phyloP scores from a whole-genome alignment of 2,113 vertebrate species.

The Podarcis muralis region DNA sequence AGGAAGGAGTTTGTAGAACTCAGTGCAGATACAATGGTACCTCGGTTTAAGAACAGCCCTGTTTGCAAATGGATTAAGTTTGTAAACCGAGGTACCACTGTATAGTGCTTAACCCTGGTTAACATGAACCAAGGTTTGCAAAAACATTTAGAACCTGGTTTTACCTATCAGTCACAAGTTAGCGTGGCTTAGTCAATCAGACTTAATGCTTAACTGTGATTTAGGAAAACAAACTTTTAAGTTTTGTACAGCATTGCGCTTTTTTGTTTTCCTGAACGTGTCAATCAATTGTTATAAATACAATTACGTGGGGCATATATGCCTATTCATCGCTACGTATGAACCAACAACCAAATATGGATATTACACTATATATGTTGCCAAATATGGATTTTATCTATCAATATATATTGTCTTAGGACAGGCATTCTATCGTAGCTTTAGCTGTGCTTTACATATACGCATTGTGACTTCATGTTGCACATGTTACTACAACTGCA shows the following conservation, averaged over 20 bases:
- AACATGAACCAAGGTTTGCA: not conserved
- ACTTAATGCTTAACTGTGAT: not conserved
- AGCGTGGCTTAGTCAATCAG: not conserved
- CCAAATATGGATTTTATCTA: not conserved
- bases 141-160: not conserved
- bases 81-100: too few species aligned
- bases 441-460: not conserved
- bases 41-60: too few species aligned
- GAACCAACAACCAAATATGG: not conserved
- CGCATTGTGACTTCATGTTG: not conserved
- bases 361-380: not conserved
- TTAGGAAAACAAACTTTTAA: not conserved
- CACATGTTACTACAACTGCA: not conserved
- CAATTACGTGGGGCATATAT: not conserved
- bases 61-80: too few species aligned
- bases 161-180: not conserved
- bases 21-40: too few species aligned
- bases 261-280: too few species aligned
- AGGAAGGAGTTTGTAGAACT: not conserved
- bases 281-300: not conserved
- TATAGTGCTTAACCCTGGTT: not conserved
- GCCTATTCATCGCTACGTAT: not conserved
- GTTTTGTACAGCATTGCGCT: not conserved
- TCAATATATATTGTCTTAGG: not conserved
- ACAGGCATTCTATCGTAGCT: not conserved